Conservation (phyloP, 2,113 vertebrate species). For the Myrmecobius fasciatus region DNA sequence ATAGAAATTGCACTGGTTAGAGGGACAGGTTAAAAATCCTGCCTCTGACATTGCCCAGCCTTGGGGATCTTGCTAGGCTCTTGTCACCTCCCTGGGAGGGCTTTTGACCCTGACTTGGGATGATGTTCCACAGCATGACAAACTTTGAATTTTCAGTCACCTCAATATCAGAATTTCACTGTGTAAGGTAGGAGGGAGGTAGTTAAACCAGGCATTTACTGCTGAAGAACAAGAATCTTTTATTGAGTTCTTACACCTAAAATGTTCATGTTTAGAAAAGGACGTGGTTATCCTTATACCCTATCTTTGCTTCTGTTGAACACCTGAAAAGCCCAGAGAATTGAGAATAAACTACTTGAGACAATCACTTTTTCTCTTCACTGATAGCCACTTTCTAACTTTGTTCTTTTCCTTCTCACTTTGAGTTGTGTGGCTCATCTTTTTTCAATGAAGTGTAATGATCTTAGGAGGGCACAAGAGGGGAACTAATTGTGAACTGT, state of each 20-base stretch:
- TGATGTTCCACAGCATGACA: not conserved
- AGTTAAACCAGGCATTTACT: not conserved
- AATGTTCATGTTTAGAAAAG: not conserved
- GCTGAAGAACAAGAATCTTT: not conserved
- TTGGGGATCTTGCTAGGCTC: not conserved
- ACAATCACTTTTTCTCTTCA: not conserved
- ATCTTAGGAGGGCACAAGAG: not conserved
- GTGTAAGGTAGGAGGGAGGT: not conserved
- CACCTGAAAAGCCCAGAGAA: not conserved
- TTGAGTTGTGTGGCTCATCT: not conserved
- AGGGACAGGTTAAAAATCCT: not conserved
- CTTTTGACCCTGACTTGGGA: not conserved
- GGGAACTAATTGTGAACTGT: not conserved
- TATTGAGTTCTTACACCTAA: not conserved
- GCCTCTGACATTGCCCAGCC: not conserved
- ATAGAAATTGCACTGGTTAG: not conserved
- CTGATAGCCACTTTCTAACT: not conserved
- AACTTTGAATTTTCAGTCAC: not conserved
- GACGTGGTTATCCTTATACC: not conserved
- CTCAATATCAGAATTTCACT: not conserved
- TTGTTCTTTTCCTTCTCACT: not conserved
- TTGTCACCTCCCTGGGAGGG: not conserved
- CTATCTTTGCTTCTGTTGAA: not conserved
- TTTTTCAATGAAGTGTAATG: not conserved
- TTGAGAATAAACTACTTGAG: not conserved